Percentiles rank a stretch among this genome's conserved stretches.
Conservation (phyloP, 2,113 vertebrate species). For the Oenanthe melanoleuca region DNA sequence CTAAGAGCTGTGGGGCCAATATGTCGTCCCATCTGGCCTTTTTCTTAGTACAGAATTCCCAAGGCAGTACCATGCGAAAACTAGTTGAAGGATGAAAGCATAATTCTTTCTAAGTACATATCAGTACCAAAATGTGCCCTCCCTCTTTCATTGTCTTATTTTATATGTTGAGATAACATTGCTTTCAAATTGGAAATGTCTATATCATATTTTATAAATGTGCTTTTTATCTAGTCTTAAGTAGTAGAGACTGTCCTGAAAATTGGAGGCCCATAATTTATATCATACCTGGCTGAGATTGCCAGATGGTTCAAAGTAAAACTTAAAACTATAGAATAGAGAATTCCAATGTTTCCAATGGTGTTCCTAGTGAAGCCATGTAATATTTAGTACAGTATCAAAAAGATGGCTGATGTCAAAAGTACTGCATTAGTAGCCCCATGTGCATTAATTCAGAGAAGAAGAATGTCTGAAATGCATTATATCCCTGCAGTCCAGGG, state of each 20-base stretch:
- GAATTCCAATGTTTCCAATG: background rate
- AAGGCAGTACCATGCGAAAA: background rate
- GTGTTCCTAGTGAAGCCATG: background rate
- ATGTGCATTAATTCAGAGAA: conserved; percentile 30
- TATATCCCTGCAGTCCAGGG: background rate
- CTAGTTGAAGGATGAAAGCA: background rate
- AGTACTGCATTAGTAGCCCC: conserved; percentile 11
- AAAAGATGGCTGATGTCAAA: background rate
- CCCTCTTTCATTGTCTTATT: background rate
- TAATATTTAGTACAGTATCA: background rate
- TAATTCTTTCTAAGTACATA: background rate
- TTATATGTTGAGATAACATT: background rate
- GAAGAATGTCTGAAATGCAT: conserved; percentile 44
- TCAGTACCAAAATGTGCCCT: background rate
- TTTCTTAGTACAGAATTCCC: background rate
- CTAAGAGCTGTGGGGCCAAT: background rate
- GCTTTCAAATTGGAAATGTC: background rate
- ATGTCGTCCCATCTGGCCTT: background rate
- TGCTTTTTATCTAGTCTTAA: background rate
- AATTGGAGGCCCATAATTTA: background rate
- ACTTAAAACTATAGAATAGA: background rate
- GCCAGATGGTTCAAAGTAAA: conserved; percentile 29
- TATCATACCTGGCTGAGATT: background rate
- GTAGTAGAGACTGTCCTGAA: background rate
- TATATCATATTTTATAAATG: background rate